Percentiles rank a stretch among this genome's conserved stretches.
phyloP scores from a whole-genome alignment of 2,797 vertebrate genomes.

The Danio aesculapii region DNA sequence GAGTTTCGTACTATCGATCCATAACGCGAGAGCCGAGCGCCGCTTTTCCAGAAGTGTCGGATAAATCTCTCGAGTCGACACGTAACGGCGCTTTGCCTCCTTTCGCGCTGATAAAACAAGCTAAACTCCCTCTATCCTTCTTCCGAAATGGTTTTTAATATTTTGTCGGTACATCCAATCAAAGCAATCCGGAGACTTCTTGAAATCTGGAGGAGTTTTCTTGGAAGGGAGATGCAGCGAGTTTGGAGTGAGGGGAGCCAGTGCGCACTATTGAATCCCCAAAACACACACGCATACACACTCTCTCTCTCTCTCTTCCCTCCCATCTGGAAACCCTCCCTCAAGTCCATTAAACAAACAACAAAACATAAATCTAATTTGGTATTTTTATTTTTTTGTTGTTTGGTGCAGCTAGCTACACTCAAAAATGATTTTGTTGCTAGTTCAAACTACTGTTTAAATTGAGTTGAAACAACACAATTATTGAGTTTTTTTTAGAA shows the following conservation, averaged over 20 bases:
- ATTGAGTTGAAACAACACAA: no score
- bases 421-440: no score
- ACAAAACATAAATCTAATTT: no score
- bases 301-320: constrained; percentile 28
- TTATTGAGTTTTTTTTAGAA: no score
- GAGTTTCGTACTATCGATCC: constrained; percentile 60
- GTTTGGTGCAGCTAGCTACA: no score
- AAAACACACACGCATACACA: constrained; percentile 8
- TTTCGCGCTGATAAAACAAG: constrained; percentile 20
- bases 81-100: constrained; percentile 23
- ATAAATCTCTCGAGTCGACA: constrained; percentile 33
- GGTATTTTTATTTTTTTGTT: no score
- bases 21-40: constrained; percentile 42
- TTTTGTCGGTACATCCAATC: constrained; percentile 47
- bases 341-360: neutral
- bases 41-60: constrained; percentile 16
- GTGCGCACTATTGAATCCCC: constrained; percentile 39
- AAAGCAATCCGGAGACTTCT: constrained; percentile 16
- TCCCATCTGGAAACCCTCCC: constrained; percentile 27
- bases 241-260: constrained; percentile 47
- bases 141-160: constrained; percentile 29
- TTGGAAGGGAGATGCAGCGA: constrained; percentile 35
- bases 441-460: no score
- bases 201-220: constrained; percentile 43
- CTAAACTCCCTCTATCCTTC: constrained; percentile 25